A percentile compares a stretch with the other conserved stretches of the same genome.
phyloP scores from a whole-genome alignment of 2,888 invertebrate genomes.

The Daptonema setosum region DNA sequence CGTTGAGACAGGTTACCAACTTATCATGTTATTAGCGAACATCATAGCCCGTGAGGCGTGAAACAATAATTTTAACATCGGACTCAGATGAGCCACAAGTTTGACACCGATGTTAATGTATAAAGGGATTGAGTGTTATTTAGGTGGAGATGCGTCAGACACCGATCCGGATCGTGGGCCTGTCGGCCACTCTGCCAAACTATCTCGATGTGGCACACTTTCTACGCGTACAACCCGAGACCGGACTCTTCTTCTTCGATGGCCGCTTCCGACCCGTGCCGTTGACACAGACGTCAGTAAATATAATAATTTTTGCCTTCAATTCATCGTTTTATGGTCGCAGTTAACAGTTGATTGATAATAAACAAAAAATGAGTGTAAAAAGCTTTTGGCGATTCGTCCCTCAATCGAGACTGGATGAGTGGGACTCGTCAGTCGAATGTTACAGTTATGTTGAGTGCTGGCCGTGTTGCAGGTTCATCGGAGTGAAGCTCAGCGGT shows the following conservation, averaged over 20 bases:
- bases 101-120: too few species aligned
- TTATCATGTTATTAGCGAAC: too few species aligned
- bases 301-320: not conserved
- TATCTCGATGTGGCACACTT: conserved; percentile 87
- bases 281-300: conserved; percentile 51
- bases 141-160: conserved; percentile 36
- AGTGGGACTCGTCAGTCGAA: too few species aligned
- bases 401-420: too few species aligned
- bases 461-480: conserved; percentile 18
- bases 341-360: too few species aligned
- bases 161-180: conserved; percentile 85
- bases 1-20: conserved; percentile 53
- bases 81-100: too few species aligned
- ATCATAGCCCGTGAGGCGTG: too few species aligned
- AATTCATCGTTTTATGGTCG: too few species aligned
- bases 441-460: too few species aligned
- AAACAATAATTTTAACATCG: too few species aligned
- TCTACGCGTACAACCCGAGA: conserved; percentile 66
- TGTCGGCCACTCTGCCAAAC: conserved; percentile 91
- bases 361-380: too few species aligned
- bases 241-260: conserved; percentile 38
- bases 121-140: not conserved
- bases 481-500: conserved; percentile 17
- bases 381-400: not conserved
- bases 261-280: conserved; percentile 84